Base-by-base conservation (phyloP, 2,888 invertebrate species). In the Ecliptopera silaceata region DNA sequence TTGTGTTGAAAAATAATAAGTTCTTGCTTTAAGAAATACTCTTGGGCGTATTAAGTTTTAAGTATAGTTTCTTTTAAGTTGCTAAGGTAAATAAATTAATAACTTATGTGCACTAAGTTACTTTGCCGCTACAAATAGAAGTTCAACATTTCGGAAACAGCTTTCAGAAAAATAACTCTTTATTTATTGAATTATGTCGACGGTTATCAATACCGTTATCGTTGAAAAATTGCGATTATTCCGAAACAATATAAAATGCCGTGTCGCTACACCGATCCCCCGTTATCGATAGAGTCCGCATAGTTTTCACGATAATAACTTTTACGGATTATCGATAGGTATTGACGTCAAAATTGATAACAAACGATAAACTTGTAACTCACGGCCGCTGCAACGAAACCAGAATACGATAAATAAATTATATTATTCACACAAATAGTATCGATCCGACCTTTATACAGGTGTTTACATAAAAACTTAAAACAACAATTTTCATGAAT, bases 271-370 rank as follows among this genome's bases (percentile, higher is more conserved):
- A 50, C 18, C 22, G 12, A 11, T 31, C 20, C 11, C 18, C 6
- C 20, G 4, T 36, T 50, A 50, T 42, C 44, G 22, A 39, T 41
- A 39, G 36, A 51, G 29, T 45, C 32, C 41, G 6, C 22, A 38
- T 42, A 26, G 22, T 15, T 15, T 26, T 4, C 32, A 32, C n/a
- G 22, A 13, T 12, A 20, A 32, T 22, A 62, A 48, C 36, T 17
- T 49, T 53, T 48, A 59, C 47, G 61, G 66, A 71, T 74, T 69
- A 72, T 60, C 59, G 29, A 42, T 56, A 60, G 57, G 47, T n/a
- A 17, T 44, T 61, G 63, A 72, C 70, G 75, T 74, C 67, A 61
- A 48, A 56, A 41, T 32, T 42, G 59, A 54, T 59, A 59, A 59
- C 42, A 43, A 47, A 18, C n/a, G 50, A 59, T 60, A 59, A 56